Conservation (phyloP, 2,797 vertebrate species). For the Hapalemur alaotrensis region DNA sequence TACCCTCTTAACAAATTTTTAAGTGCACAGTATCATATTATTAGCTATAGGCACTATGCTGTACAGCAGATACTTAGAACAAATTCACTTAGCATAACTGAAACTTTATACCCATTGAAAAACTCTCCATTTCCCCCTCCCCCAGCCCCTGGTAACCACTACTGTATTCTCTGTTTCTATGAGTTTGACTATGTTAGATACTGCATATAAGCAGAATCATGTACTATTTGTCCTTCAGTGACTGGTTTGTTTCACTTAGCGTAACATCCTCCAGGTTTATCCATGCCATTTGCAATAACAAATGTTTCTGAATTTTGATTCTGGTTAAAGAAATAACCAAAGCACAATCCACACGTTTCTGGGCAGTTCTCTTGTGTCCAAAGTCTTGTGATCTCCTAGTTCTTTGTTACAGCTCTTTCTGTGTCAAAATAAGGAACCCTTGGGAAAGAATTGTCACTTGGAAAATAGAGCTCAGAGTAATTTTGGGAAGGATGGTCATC, state of each 20-base stretch:
- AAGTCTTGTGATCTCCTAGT: not conserved
- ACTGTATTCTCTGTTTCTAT: not conserved
- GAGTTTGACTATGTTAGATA: not conserved
- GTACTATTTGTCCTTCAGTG: not conserved
- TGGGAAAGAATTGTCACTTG: not conserved
- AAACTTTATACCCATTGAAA: not conserved
- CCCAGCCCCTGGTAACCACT: not conserved
- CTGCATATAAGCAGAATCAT: not conserved
- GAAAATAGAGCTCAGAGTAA: not conserved
- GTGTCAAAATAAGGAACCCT: not conserved
- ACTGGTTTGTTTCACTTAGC: not conserved
- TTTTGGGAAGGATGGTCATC: not conserved
- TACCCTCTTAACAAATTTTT: not conserved
- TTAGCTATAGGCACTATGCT: not conserved
- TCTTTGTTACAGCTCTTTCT: not conserved
- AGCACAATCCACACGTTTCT: not conserved
- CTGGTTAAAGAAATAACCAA: not conserved
- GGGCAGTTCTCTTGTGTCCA: not conserved
- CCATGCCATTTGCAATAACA: not conserved
- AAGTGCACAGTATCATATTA: not conserved
- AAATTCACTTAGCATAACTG: not conserved
- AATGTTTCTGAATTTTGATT: not conserved
- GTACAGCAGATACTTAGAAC: not conserved
- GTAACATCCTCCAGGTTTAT: not conserved
- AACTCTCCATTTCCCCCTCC: accelerated